Conservation (phyloP, 2,888 invertebrate species). For the Hirtodrosophila duncani region DNA sequence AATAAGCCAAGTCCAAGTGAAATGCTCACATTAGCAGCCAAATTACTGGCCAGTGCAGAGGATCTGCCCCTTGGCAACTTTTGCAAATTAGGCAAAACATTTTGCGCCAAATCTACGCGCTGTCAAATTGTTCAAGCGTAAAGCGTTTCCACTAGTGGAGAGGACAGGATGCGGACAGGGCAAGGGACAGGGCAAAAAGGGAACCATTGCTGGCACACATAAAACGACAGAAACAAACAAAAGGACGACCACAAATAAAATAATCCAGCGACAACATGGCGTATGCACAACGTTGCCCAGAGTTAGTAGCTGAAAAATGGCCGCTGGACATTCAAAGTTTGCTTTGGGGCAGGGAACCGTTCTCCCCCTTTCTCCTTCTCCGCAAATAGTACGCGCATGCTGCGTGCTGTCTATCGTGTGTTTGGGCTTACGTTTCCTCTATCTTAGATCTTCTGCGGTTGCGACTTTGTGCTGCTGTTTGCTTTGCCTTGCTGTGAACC, state of each 20-base stretch:
- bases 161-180: conserved; percentile 6
- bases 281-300: conserved; percentile 52
- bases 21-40: conserved; percentile 56
- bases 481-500: conserved; percentile 48
- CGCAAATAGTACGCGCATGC: conserved; percentile 9
- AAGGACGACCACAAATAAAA: conserved; percentile 56
- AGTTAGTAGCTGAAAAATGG: conserved; percentile 60
- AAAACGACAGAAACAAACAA: conserved; percentile 27
- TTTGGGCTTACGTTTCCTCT: conserved; percentile 9
- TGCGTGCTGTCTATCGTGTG: neutral
- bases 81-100: conserved; percentile 70
- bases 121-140: conserved; percentile 70
- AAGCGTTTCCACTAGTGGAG: conserved; percentile 36
- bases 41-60: conserved; percentile 36
- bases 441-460: conserved; percentile 53
- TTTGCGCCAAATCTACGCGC: conserved; percentile 66
- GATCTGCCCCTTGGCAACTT: conserved; percentile 38
- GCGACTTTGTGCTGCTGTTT: conserved; percentile 35
- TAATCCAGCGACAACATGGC: conserved; percentile 42
- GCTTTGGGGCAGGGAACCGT: conserved; percentile 35
- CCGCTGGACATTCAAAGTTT: conserved; percentile 52
- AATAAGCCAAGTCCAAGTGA: conserved; percentile 46
- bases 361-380: conserved; percentile 7
- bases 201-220: conserved; percentile 37
- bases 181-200: conserved; percentile 17